Evolutionary conservation across 64 coral and sea anemone genomes (phyloP).

Genomic region (Pocillopora damicornis): DNA sequence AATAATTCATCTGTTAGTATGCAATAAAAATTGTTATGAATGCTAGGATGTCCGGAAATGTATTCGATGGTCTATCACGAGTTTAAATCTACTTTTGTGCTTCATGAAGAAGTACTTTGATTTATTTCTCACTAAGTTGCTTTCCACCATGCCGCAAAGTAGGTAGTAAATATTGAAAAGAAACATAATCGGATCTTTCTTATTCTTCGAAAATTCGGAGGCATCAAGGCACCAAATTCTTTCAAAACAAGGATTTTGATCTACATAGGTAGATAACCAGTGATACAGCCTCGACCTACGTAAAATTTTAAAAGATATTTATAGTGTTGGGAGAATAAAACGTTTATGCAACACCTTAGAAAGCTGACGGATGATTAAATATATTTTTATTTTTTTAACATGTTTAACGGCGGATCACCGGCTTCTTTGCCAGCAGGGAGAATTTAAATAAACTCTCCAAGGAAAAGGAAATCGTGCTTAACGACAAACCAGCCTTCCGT

Average conservation of each 20-base stretch:
- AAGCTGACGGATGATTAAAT: neutral
- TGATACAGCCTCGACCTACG: neutral
- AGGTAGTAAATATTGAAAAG: neutral
- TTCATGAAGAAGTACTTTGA: neutral
- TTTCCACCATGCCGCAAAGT: neutral
- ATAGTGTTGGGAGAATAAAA: neutral
- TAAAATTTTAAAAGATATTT: neutral
- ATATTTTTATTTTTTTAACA: neutral
- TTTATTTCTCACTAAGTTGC: neutral
- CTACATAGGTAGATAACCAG: neutral
- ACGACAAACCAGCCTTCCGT: neutral
- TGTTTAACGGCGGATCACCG: neutral
- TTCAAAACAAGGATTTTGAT: neutral
- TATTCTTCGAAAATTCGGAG: neutral
- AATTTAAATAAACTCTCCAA: neutral
- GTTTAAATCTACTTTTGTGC: neutral
- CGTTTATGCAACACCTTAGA: neutral
- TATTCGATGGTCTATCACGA: neutral
- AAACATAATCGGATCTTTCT: neutral
- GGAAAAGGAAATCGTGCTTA: neutral
- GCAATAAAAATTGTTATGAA: neutral
- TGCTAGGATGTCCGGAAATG: slow-evolving; percentile 17
- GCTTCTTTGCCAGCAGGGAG: neutral
- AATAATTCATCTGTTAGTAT: neutral
- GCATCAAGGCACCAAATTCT: neutral